Percentiles rank a stretch among this genome's conserved stretches.
phyloP scores from a whole-genome alignment of 2,797 vertebrate genomes.

The Urophycis tenuis region DNA sequence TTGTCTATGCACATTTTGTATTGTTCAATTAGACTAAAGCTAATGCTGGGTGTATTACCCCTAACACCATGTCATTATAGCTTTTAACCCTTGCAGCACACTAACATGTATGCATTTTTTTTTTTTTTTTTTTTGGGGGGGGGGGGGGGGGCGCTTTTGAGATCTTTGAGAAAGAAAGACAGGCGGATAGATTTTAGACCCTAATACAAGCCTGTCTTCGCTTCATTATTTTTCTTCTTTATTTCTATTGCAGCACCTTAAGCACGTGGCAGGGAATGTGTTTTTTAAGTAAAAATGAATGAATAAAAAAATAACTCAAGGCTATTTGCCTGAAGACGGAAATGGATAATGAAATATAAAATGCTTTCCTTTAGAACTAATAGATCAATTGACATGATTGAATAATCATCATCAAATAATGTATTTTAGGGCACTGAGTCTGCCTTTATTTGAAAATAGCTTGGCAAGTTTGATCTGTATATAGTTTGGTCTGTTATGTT shows the following conservation, averaged over 20 bases:
- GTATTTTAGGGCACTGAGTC: slow-evolving; percentile 16
- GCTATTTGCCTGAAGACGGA: neutral
- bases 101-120: slow-evolving; percentile 25
- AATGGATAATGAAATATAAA: neutral
- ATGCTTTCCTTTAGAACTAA: neutral
- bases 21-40: neutral
- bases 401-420: slow-evolving; percentile 10
- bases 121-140: slow-evolving; percentile 1
- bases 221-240: slow-evolving; percentile 3
- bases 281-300: neutral
- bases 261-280: slow-evolving; percentile 17
- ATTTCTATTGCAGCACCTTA: slow-evolving; percentile 28
- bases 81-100: slow-evolving; percentile 19
- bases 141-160: too few relatives aligned
- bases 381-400: neutral
- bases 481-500: slow-evolving; percentile 34
- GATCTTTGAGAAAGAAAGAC: neutral
- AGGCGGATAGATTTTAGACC: neutral
- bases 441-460: slow-evolving; percentile 16
- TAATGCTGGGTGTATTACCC: neutral
- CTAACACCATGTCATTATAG: slow-evolving; percentile 12
- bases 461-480: slow-evolving; percentile 42
- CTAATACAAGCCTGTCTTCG: neutral
- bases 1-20: slow-evolving; percentile 21
- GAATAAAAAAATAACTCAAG: slow-evolving; percentile 2